These are phyloP conservation scores for Lates calcarifer DNA, from an alignment of 2,113 vertebrate species.

Conservation along the genomic window DNA sequence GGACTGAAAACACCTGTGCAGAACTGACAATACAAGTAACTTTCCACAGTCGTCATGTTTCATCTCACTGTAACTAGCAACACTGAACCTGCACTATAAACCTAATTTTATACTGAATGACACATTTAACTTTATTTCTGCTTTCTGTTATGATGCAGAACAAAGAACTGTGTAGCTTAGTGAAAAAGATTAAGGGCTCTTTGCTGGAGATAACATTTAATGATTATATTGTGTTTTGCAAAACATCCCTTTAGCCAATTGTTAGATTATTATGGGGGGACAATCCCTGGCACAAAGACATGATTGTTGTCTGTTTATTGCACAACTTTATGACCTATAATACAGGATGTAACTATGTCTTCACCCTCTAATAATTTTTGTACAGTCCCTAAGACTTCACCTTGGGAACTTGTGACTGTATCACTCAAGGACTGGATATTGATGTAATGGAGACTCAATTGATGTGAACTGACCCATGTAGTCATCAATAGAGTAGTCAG, in stretches of 20 bases:
- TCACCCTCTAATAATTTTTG: neutral
- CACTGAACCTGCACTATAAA: too few species aligned
- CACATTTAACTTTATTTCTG: too few species aligned
- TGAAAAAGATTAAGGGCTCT: neutral
- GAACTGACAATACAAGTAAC: too few species aligned
- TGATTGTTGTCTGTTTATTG: too few species aligned
- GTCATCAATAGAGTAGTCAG: conserved; percentile 3
- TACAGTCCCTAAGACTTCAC: neutral
- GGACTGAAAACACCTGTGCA: too few species aligned
- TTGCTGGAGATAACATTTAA: neutral
- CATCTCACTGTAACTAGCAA: neutral
- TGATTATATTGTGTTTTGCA: neutral
- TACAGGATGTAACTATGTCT: neutral
- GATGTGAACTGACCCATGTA: neutral
- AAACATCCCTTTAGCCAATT: neutral
- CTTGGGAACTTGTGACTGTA: neutral
- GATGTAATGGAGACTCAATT: neutral
- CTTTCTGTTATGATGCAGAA: too few species aligned
- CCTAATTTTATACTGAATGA: too few species aligned
- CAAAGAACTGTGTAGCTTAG: too few species aligned
- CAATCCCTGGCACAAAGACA: neutral
- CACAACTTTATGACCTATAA: neutral
- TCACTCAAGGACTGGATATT: neutral
- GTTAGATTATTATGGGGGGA: neutral
- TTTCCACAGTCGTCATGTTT: too few species aligned